A percentile compares a stretch with the other conserved stretches of the same genome.
Conservation (phyloP, 2,113 vertebrate genomes). For the Microtus pennsylvanicus region DNA sequence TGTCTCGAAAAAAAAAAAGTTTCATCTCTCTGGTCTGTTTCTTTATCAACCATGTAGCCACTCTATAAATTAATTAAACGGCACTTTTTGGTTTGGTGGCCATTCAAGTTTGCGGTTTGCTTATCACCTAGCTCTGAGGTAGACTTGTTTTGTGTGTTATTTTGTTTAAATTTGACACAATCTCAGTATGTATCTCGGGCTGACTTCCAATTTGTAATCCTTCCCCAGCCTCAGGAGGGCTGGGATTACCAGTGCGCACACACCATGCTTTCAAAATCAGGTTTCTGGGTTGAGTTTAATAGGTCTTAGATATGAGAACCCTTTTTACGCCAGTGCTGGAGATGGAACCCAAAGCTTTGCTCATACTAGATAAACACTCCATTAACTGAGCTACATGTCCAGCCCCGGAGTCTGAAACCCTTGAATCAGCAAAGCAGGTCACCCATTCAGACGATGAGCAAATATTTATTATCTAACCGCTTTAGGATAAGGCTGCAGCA, state of each 20-base stretch:
- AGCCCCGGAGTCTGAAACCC: background rate
- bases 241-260: background rate
- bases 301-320: background rate
- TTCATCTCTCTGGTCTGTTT: constrained; percentile 16
- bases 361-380: background rate
- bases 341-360: background rate
- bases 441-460: constrained; percentile 17
- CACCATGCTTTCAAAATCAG: background rate
- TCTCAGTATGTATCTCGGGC: background rate
- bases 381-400: background rate
- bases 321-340: background rate
- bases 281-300: constrained; percentile 8
- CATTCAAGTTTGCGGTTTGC: background rate
- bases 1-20: background rate
- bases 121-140: constrained; percentile 2
- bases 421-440: constrained; percentile 44
- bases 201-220: background rate
- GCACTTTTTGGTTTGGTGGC: constrained; percentile 31
- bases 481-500: background rate
- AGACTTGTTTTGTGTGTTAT: background rate
- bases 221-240: background rate
- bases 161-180: background rate
- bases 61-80: constrained; percentile 47
- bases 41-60: constrained; percentile 22
- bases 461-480: constrained; percentile 49